phyloP scores from a whole-genome alignment of 1,140 invertebrate species.

The Antheraea mylitta region DNA sequence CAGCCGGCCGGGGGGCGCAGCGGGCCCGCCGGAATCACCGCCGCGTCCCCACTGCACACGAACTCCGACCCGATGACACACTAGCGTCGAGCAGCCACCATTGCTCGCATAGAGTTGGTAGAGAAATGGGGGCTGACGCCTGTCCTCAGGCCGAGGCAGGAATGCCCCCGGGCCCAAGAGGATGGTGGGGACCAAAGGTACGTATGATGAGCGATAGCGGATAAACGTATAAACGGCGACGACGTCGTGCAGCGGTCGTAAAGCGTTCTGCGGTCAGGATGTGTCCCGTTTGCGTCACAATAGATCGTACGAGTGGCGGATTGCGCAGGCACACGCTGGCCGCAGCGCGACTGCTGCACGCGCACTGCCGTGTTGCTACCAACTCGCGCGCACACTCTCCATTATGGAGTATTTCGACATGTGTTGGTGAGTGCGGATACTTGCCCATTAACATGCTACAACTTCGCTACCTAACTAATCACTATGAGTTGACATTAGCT shows the following conservation, averaged over 20 bases:
- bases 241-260: conserved; percentile 29
- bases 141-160: conserved; percentile 96
- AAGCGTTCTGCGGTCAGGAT: conserved; percentile 50
- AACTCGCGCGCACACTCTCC: conserved; percentile 36
- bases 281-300: conserved; percentile 52
- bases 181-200: conserved; percentile 85
- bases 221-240: conserved; percentile 10
- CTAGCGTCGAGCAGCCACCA: conserved; percentile 84
- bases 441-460: conserved; percentile 3
- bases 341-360: conserved; percentile 40
- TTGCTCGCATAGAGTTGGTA: conserved; percentile 96
- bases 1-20: conserved; percentile 62
- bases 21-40: conserved; percentile 57
- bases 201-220: conserved; percentile 32
- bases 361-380: conserved; percentile 19
- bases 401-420: conserved; percentile 72
- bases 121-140: conserved; percentile 97
- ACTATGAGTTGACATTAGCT: conserved; percentile 24
- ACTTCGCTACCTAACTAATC: conserved; percentile 5
- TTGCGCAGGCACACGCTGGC: conserved; percentile 16
- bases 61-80: conserved; percentile 68
- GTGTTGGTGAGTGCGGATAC: conserved; percentile 68
- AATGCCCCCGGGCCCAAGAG: conserved; percentile 88
- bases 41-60: conserved; percentile 47
- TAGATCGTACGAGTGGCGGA: conserved; percentile 22